These are phyloP conservation scores for Agrochola macilenta DNA, from an alignment of 2,888 invertebrate species.

Conservation along the genomic window DNA sequence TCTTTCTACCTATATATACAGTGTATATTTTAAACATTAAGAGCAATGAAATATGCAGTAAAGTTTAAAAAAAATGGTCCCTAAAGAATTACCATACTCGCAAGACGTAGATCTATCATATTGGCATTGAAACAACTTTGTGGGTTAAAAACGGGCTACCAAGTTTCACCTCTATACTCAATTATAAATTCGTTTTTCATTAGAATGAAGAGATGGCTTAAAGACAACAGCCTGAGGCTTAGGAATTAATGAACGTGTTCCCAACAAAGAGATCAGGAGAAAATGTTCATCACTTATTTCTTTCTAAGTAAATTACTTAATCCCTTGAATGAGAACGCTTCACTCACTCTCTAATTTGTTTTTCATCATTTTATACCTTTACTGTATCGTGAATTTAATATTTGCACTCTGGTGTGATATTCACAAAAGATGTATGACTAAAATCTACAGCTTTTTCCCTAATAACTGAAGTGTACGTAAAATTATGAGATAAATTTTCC, in stretches of 20 bases:
- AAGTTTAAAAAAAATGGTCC: background rate
- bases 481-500: background rate
- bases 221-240: slow-evolving; percentile 68
- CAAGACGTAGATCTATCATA: background rate
- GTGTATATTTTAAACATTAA: background rate
- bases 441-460: background rate
- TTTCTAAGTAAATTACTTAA: slow-evolving; percentile 63
- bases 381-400: slow-evolving; percentile 27
- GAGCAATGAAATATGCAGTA: background rate
- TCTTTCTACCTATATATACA: background rate
- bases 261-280: slow-evolving; percentile 75
- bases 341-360: slow-evolving; percentile 58
- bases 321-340: slow-evolving; percentile 56
- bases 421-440: background rate
- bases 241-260: slow-evolving; percentile 76
- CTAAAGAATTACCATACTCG: background rate
- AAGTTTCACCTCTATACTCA: slow-evolving; percentile 44
- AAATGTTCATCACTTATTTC: slow-evolving; percentile 74
- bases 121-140: slow-evolving; percentile 22
- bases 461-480: too few relatives aligned
- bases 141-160: background rate
- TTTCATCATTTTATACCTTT: slow-evolving; percentile 21
- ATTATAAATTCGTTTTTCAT: slow-evolving; percentile 74
- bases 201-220: slow-evolving; percentile 69
- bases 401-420: slow-evolving; percentile 1